A percentile compares a stretch with the other conserved stretches of the same genome.
These are phyloP conservation scores for Zaprionus capensis DNA, from an alignment of 1,140 invertebrate genomes.

Conservation along the genomic window DNA sequence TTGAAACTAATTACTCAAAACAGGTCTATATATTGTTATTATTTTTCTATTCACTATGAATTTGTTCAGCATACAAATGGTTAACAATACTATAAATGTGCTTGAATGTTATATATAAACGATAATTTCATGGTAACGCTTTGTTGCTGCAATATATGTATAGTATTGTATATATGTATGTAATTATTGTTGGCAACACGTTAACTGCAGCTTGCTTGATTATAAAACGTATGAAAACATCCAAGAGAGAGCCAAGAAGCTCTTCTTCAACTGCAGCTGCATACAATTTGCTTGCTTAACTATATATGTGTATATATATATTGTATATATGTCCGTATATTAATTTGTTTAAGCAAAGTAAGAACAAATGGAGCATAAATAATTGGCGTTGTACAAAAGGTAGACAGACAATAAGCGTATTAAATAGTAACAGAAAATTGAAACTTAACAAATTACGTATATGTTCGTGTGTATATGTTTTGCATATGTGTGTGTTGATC, in stretches of 20 bases:
- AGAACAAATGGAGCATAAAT: conserved; percentile 23
- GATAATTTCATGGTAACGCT: not conserved
- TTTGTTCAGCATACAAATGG: not conserved
- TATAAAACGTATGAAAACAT: conserved; percentile 34
- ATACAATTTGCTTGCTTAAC: conserved; percentile 14
- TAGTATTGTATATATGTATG: conserved; percentile 18
- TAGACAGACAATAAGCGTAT: conserved; percentile 27
- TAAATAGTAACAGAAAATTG: conserved; percentile 8
- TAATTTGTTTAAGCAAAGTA: conserved; percentile 23
- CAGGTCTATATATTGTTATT: not conserved
- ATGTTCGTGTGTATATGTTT: conserved; percentile 16
- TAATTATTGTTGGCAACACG: conserved; percentile 1
- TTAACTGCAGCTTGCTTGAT: conserved; percentile 12
- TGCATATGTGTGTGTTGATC: conserved; percentile 26
- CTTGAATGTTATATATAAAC: not conserved
- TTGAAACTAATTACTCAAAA: not conserved
- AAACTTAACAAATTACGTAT: conserved; percentile 60
- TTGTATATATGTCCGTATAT: conserved; percentile 25
- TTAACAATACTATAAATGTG: not conserved
- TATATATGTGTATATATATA: conserved; percentile 37
- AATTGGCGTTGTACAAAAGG: not conserved
- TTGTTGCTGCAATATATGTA: not conserved
- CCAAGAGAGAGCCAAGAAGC: not conserved
- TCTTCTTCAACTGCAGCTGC: not conserved
- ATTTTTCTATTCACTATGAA: not conserved